These are phyloP conservation scores for Oophaga pumilio DNA, from an alignment of 2,113 vertebrate genomes.

Conservation along the genomic window DNA sequence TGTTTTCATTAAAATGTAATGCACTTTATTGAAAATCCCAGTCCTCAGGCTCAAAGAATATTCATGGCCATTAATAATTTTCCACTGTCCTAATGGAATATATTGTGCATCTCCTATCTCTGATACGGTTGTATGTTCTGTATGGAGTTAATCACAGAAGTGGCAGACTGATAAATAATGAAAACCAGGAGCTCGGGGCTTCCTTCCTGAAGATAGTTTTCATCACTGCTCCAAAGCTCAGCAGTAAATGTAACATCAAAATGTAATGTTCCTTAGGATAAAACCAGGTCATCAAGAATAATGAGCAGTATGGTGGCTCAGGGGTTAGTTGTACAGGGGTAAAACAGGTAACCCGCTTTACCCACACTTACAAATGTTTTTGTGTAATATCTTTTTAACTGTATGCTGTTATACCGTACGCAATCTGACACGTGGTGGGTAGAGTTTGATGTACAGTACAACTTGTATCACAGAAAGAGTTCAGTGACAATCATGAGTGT, in stretches of 20 bases:
- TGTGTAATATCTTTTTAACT: too few species aligned
- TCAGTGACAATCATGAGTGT: too few species aligned
- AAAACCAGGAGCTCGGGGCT: background rate
- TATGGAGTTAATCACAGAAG: background rate
- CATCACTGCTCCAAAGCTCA: background rate
- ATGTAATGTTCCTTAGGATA: background rate
- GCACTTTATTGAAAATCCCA: background rate
- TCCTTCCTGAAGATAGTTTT: background rate
- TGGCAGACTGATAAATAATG: constrained; percentile 12
- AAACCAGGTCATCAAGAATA: background rate
- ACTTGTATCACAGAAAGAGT: too few species aligned
- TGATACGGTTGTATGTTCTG: background rate
- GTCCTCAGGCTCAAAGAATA: background rate
- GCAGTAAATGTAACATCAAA: background rate
- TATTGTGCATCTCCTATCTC: background rate
- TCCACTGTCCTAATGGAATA: background rate
- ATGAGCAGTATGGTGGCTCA: background rate
- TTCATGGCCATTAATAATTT: constrained; percentile 18
- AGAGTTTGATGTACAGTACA: too few species aligned
- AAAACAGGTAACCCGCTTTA: too few species aligned
- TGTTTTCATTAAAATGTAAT: constrained; percentile 31
- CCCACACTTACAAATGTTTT: too few species aligned
- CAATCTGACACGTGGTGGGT: too few species aligned
- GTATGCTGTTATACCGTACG: too few species aligned
- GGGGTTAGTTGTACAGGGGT: background rate